Evolutionary conservation across 1,140 invertebrate genomes (phyloP).

Genomic region (Brachionus calyciflorus): DNA sequence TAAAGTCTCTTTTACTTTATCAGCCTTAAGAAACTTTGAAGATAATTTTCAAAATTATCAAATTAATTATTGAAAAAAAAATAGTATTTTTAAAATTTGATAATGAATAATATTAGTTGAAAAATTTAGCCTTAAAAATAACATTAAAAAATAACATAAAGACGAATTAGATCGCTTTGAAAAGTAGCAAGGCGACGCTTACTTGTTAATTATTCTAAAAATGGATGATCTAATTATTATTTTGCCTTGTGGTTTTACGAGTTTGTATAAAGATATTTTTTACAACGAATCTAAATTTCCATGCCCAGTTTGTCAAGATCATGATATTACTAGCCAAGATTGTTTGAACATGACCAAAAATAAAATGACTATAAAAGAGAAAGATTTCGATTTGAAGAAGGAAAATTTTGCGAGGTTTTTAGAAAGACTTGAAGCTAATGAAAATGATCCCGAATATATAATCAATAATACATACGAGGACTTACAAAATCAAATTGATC

Average conservation of each 20-base stretch:
- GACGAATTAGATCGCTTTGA: too few species aligned
- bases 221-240: neutral
- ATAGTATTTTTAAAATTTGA: too few species aligned
- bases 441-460: neutral
- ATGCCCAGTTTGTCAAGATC: neutral
- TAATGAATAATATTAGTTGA: too few species aligned
- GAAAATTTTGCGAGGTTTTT: neutral
- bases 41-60: too few species aligned
- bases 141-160: too few species aligned
- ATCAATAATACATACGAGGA: neutral
- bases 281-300: neutral
- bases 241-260: neutral
- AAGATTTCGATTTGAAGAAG: neutral
- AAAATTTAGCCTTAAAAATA: too few species aligned
- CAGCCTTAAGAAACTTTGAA: too few species aligned
- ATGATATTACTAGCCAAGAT: neutral
- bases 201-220: too few species aligned
- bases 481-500: neutral
- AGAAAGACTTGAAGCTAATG: neutral
- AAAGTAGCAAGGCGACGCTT: too few species aligned
- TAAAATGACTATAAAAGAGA: neutral
- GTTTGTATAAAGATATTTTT: neutral
- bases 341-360: constrained; percentile 9
- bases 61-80: too few species aligned
- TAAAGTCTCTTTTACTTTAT: too few species aligned